A percentile compares a stretch with the other conserved stretches of the same genome.
phyloP scores from a whole-genome alignment of 2,113 vertebrate genomes.

The Dermatemys mawii region DNA sequence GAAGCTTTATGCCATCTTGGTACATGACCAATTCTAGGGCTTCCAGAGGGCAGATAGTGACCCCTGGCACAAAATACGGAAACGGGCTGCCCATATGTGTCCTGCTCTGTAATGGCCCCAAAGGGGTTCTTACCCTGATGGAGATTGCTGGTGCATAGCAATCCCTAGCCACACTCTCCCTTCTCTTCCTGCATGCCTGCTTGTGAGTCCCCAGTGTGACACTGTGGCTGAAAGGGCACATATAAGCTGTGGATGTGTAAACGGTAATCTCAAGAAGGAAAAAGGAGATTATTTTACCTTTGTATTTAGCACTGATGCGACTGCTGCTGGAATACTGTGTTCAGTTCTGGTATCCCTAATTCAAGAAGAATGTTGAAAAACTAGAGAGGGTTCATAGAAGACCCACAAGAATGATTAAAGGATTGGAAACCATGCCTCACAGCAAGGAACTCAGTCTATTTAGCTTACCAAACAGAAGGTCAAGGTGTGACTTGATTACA shows the following conservation, averaged over 20 bases:
- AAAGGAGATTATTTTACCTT: neutral
- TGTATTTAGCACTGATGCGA: neutral
- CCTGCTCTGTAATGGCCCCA: neutral
- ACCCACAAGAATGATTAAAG: neutral
- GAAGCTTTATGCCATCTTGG: neutral
- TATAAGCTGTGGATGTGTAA: too few species aligned
- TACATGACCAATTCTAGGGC: neutral
- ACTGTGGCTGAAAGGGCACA: too few species aligned
- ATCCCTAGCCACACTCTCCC: too few species aligned
- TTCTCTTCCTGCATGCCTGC: neutral
- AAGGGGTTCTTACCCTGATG: neutral
- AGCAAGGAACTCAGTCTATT: neutral
- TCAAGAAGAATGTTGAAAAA: neutral
- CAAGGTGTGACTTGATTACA: neutral
- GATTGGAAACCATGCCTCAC: neutral
- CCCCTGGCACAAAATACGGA: too few species aligned
- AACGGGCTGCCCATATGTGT: neutral
- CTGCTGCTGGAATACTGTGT: neutral
- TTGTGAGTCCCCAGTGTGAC: neutral
- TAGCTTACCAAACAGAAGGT: neutral
- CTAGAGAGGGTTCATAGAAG: neutral
- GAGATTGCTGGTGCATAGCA: neutral
- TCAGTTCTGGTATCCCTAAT: neutral
- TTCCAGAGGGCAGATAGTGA: neutral
- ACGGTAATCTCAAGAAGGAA: neutral